Conservation (phyloP, 2,113 vertebrate species). For the Ictidomys tridecemlineatus region DNA sequence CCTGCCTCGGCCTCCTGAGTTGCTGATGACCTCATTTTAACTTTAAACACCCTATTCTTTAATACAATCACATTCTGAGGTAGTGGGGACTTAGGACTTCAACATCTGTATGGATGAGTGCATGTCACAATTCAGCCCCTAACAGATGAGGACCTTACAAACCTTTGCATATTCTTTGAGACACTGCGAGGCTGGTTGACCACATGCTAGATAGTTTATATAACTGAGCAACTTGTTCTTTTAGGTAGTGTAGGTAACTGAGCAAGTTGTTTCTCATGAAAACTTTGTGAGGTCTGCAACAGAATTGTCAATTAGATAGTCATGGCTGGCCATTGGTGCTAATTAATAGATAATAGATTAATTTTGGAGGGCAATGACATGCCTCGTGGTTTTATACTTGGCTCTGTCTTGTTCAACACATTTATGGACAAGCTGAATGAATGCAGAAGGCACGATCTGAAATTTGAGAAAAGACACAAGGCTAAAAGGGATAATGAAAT, state of each 20-base stretch:
- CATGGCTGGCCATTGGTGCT: not conserved
- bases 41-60: not conserved
- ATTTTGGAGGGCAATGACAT: not conserved
- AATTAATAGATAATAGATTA: not conserved
- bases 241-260: not conserved
- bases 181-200: not conserved
- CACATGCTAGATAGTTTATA: not conserved
- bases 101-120: not conserved
- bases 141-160: not conserved
- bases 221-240: not conserved
- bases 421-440: not conserved
- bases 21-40: not conserved
- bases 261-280: not conserved
- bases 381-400: not conserved
- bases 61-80: not conserved
- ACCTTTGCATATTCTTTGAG: not conserved
- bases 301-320: not conserved
- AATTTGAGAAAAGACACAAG: not conserved
- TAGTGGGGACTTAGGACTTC: not conserved
- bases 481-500: not conserved
- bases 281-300: not conserved
- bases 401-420: constrained; percentile 1
- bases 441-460: not conserved
- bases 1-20: no score
- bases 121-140: not conserved